phyloP scores from a whole-genome alignment of 1,140 invertebrate genomes.

The Polypedilum pembai region DNA sequence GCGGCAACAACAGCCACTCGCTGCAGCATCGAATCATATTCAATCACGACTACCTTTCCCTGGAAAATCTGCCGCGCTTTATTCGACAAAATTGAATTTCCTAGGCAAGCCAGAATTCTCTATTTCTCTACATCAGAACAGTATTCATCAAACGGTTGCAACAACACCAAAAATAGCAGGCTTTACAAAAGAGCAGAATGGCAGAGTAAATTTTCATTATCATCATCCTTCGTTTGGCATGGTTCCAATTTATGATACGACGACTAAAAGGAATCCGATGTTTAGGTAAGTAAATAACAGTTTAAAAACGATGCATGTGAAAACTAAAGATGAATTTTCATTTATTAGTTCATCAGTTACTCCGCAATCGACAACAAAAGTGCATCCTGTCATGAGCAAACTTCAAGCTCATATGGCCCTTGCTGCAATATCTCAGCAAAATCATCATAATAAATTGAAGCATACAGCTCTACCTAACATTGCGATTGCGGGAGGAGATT shows the following conservation, averaged over 20 bases:
- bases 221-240: constrained; percentile 22
- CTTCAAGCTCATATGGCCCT: constrained; percentile 15
- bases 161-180: constrained; percentile 21
- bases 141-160: background rate
- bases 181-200: constrained; percentile 1
- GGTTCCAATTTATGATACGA: background rate
- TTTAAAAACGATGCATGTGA: no score
- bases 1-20: background rate
- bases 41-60: background rate
- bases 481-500: background rate
- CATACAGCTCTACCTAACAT: background rate
- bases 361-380: background rate
- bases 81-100: constrained; percentile 6
- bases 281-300: constrained; percentile 10
- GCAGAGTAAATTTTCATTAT: constrained; percentile 6
- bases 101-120: background rate
- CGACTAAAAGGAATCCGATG: constrained; percentile 2
- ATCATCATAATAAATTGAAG: constrained; percentile 25
- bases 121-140: constrained; percentile 9
- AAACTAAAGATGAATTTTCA: no score
- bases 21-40: background rate
- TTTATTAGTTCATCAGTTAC: constrained; percentile 8
- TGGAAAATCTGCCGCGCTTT: constrained; percentile 3
- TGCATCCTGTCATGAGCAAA: constrained; percentile 15
- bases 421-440: background rate